phyloP scores from a whole-genome alignment of 2,797 vertebrate genomes.

The Ara ararauna region DNA sequence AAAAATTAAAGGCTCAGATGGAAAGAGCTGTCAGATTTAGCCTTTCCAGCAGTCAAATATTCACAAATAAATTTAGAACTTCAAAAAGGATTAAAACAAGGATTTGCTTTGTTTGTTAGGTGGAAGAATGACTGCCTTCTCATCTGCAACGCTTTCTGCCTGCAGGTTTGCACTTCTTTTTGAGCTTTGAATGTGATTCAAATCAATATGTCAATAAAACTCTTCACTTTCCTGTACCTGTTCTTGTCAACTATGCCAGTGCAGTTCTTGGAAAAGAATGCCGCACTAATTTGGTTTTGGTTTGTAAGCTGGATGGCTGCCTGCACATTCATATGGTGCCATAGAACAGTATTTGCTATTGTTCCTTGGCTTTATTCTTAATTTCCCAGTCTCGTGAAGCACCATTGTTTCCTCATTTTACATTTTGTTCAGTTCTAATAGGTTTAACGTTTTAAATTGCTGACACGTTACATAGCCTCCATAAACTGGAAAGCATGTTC shows the following conservation, averaged over 20 bases:
- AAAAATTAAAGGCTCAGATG: neutral
- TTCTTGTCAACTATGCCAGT: neutral
- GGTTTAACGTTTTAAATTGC: neutral
- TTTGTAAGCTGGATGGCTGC: neutral
- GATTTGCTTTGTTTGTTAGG: neutral
- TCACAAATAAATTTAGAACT: neutral
- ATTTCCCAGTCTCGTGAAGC: neutral
- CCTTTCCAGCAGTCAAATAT: neutral
- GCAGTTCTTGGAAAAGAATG: conserved; percentile 2
- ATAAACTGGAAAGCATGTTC: neutral
- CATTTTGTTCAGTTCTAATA: neutral
- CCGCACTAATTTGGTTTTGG: neutral
- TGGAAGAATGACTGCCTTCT: neutral
- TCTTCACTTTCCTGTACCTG: neutral
- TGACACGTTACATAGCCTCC: neutral
- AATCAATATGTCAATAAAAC: conserved; percentile 6
- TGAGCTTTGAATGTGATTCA: neutral
- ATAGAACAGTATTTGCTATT: conserved; percentile 19
- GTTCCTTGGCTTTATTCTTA: conserved; percentile 21
- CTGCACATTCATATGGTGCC: neutral
- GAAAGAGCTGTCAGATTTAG: neutral
- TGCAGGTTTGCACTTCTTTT: neutral
- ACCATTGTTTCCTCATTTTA: neutral
- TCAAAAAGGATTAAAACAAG: neutral
- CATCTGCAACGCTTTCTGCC: neutral